phyloP scores from a whole-genome alignment of 1,140 invertebrate species.

The Drosophila oshimai region DNA sequence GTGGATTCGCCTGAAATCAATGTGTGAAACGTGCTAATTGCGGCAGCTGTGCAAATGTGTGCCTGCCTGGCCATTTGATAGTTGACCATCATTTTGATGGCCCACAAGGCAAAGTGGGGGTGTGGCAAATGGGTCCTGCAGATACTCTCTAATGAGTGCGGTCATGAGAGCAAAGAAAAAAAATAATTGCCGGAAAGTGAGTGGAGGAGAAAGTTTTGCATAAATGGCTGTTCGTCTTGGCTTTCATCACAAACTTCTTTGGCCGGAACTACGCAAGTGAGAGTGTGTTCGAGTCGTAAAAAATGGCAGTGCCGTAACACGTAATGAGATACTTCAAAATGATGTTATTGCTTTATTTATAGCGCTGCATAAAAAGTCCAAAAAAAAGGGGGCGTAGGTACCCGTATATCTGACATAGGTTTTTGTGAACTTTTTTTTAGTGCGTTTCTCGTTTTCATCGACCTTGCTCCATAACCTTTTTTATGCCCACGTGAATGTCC shows the following conservation, averaged over 20 bases:
- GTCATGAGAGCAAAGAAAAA: constrained; percentile 24
- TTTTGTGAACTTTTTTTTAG: constrained; percentile 13
- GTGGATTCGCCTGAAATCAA: constrained; percentile 61
- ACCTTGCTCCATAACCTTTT: constrained; percentile 28
- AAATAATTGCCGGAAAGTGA: constrained; percentile 63
- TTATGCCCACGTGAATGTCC: constrained; percentile 38
- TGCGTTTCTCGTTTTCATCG: background rate
- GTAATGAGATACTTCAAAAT: constrained; percentile 80
- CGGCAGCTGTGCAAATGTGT: constrained; percentile 79
- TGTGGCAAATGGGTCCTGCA: background rate
- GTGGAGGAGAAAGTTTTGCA: constrained; percentile 64
- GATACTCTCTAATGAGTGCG: constrained; percentile 53
- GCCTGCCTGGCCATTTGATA: constrained; percentile 67
- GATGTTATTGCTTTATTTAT: constrained; percentile 81
- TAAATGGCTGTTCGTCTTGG: constrained; percentile 55
- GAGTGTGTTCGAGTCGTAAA: constrained; percentile 53
- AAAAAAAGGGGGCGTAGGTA: background rate
- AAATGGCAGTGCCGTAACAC: constrained; percentile 72
- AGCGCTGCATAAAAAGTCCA: constrained; percentile 59
- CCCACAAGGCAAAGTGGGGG: background rate
- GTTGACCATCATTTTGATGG: constrained; percentile 77
- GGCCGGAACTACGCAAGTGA: constrained; percentile 54
- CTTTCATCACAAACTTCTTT: constrained; percentile 52
- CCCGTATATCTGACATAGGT: constrained; percentile 11
- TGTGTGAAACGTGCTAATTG: constrained; percentile 80